Base-by-base conservation (phyloP, 2,113 vertebrate genomes). In the Brienomyrus longianalis region DNA sequence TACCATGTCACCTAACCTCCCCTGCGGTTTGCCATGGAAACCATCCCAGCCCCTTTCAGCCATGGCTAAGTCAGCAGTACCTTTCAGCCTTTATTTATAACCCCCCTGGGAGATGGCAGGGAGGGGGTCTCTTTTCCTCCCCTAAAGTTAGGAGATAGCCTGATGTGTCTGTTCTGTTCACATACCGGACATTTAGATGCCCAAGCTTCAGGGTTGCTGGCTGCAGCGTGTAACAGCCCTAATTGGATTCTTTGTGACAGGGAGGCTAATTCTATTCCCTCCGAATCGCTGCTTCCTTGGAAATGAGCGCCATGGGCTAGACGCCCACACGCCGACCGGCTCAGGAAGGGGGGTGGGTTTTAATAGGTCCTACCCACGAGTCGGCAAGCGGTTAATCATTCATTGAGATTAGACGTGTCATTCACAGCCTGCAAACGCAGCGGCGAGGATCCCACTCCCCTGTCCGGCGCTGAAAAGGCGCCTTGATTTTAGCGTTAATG, bases 321-420 rank as follows among this genome's bases (percentile, higher is more conserved):
- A 89, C 80, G 6, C 51, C 47, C 52, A 89, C 62, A 31, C 23
- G 5, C n/a, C 23, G 21, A 21, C 52, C 45, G 83, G n/a, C 83
- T 89, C 56, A 43, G 54, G 83, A 31, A 9, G 51, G 51, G 48
- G 31, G 86, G 2, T 39, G 31, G 35, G 19, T 1, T 31, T 45
- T 19, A 47, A 35, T 47, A 62, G 23, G 77, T 17, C 77, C 51
- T 10, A 11, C 35, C 66, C 88, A 48, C 5, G 35, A 43, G 74
- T 77, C 5, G 43, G 19, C 23, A 48, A 74, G 62, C 8, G 13
- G 21, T 56, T 88, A 66, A 59, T 83, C 50, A 47, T 89, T 62
- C 80, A 52, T 83, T 56, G 80, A 85, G 77, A 85, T 85, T 47
- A 89, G 47, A 89, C 47, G 52, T 35, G 35, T 89, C 77, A 62